Evolutionary conservation across 2,888 invertebrate species (phyloP).

Genomic region (Noctua comes): DNA sequence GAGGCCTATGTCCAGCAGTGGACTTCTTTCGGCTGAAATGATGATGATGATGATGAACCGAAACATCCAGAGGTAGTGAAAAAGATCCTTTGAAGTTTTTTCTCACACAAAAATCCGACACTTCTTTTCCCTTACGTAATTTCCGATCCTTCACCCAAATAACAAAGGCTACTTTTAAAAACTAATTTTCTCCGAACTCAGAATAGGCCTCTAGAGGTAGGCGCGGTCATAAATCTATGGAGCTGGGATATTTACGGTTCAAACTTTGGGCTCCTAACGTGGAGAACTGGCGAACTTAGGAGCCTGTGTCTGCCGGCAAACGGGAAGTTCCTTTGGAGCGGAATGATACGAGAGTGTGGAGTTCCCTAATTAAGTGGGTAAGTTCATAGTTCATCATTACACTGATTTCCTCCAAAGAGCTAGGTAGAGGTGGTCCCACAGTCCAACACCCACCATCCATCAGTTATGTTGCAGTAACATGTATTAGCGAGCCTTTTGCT

Average conservation of each 20-base stretch:
- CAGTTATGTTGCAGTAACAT: background rate
- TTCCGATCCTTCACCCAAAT: conserved; percentile 34
- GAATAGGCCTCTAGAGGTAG: conserved; percentile 56
- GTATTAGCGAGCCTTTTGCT: background rate
- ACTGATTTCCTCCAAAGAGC: background rate
- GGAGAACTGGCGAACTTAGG: conserved; percentile 28
- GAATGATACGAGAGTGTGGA: conserved; percentile 15
- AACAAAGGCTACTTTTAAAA: conserved; percentile 49
- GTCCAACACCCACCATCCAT: background rate
- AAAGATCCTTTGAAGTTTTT: background rate
- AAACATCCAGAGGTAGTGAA: background rate
- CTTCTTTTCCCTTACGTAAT: conserved; percentile 26
- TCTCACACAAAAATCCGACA: background rate
- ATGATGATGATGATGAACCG: too few species aligned
- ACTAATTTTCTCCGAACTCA: conserved; percentile 51
- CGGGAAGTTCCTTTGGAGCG: conserved; percentile 19
- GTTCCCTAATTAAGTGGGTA: conserved; percentile 23
- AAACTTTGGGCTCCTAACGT: conserved; percentile 56
- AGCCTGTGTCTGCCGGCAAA: conserved; percentile 17
- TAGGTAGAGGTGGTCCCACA: background rate
- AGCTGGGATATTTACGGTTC: conserved; percentile 66
- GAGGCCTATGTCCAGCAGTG: too few species aligned
- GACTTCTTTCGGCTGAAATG: too few species aligned
- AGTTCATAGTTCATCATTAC: conserved; percentile 10
- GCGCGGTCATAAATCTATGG: conserved; percentile 60